Evolutionary conservation across 2,113 vertebrate genomes (phyloP), one percentile per base, ranked within the genome.

Genomic region (Hydrolagus affinis): DNA sequence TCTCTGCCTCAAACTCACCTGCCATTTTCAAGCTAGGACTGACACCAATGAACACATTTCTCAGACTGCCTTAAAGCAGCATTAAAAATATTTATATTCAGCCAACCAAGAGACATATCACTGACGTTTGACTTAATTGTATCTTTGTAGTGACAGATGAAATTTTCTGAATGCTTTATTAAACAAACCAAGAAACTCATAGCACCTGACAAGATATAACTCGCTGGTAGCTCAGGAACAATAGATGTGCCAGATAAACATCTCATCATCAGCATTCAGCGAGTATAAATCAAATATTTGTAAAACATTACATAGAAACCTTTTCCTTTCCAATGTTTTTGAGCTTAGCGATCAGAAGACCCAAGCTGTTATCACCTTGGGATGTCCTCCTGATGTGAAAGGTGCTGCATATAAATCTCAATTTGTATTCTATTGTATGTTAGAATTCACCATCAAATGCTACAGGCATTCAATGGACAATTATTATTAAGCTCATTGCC

Each of bases 51-150:
- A 80, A 62, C 57, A 80, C 30, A 12, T 19, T 9, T 23, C 21
- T 77, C 21, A 59, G 56, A 77, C 23, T 60, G 56, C 19, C 56
- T 59, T 4, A 64, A 80, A 66, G 30, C 59, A 10, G 77, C 28
- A 64, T 25, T 60, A 80, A 80, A 62, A 80, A 30, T n/a, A 8
- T 80, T 80, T 17, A 28, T 2, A 3, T 80, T 62, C 4, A 30
- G 57, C 59, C 77, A 80, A 64, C 64, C 11, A 60, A 8, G 59
- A 62, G 76, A 25, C 15, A 57, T 12, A 62, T 80, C 21, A 80
- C 64, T 80, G 77, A 30, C 17, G 57, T 78, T 78, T 80, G 64
- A 80, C 59, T 59, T 80, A 60, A 19, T 64, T 80, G 30, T 8
- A 80, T 23, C 28, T 64, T 80, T 80, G 25, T 7, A 62, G 76